A percentile compares a stretch with the other conserved stretches of the same genome.
These are phyloP conservation scores for Hydrozoanthus tunicans DNA, from an alignment of 64 coral and sea anemone species.

Conservation along the genomic window DNA sequence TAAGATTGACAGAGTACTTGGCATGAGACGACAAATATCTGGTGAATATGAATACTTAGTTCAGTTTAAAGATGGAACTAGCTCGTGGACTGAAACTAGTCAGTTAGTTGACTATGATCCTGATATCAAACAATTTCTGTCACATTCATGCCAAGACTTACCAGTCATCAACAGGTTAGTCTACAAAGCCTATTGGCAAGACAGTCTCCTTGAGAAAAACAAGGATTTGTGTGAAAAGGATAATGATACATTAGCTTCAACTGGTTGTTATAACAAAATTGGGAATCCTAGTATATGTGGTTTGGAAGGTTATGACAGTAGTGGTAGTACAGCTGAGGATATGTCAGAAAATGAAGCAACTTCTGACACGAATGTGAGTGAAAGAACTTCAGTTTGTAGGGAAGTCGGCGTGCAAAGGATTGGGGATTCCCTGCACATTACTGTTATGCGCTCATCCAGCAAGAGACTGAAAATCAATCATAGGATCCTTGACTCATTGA, in stretches of 20 bases:
- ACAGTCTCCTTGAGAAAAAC: conserved; percentile 34
- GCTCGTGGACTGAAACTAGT: conserved; percentile 79
- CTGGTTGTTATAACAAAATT: conserved; percentile 20
- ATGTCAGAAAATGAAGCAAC: not conserved
- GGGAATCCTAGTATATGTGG: conserved; percentile 9
- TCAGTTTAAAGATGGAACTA: conserved; percentile 97
- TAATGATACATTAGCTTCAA: not conserved
- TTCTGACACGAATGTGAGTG: conserved; percentile 1
- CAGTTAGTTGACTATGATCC: conserved; percentile 83
- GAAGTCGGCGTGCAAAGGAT: conserved; percentile 83
- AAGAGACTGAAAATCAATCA: conserved; percentile 81
- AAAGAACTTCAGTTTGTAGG: conserved; percentile 74
- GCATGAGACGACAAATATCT: conserved; percentile 71
- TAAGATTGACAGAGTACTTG: conserved; percentile 82
- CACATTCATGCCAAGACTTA: conserved; percentile 76
- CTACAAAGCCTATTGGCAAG: conserved; percentile 77
- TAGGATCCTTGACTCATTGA: conserved; percentile 90
- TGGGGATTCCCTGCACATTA: conserved; percentile 75
- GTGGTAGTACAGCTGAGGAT: not conserved
- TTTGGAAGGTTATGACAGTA: conserved; percentile 30
- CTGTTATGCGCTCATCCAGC: conserved; percentile 73
- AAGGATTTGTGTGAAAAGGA: conserved; percentile 7
- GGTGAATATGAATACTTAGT: conserved; percentile 87
- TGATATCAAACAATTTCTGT: conserved; percentile 79
- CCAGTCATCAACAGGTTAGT: conserved; percentile 74